Base-by-base conservation (phyloP, 2,888 invertebrate genomes). In the Monoplex corrugatus region DNA sequence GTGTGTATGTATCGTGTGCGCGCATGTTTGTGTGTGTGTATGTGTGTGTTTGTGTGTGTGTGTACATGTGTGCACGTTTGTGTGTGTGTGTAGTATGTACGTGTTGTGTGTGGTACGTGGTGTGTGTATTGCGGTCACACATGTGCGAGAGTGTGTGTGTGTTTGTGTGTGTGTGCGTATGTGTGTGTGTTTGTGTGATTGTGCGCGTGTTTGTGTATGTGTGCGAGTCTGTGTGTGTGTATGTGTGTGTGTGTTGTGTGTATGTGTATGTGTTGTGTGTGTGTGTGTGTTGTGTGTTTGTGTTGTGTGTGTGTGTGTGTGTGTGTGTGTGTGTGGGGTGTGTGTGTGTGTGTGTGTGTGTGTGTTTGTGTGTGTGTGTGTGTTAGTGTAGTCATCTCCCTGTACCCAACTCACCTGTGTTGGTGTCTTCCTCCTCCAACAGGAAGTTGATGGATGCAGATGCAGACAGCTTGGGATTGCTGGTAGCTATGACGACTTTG, bases 401-500 rank as follows among this genome's bases (percentile, higher is more conserved):
- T 28, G 23, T 40, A n/a, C 8, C 45, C 38, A 38, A 32, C 82
- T 2, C 23, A 87, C 87, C 80, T n/a, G 85, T 16, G 43, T 88
- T 85, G 0, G 78, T 45, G 43, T 78, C 86, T 43, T 89, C 88
- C 19, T 89, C 88, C 19, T 90, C 89, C 2, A 87, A 38, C 23
- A 88, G 38, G n/a, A 84, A 88, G 83, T 89, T 88, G 85, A 68
- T 43, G 0, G 89, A 82, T 5, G 89, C 82, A 8, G 82, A 57
- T 16, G 80, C 88, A 13, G 88, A 88, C 83, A 88, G 88, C 35
- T 80, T 86, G 38, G 80, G 80, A 50, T 86, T 85, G 63, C 23
- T 86, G 19, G 91, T 88, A n/a, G 92, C 92, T 40, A 95, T 92
- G 50, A 93, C 91, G 10, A 95, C 94, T 89, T 94, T 94, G 16